Conservation (phyloP, 2,888 invertebrate genomes). For the Tuberolachnus salignus region DNA sequence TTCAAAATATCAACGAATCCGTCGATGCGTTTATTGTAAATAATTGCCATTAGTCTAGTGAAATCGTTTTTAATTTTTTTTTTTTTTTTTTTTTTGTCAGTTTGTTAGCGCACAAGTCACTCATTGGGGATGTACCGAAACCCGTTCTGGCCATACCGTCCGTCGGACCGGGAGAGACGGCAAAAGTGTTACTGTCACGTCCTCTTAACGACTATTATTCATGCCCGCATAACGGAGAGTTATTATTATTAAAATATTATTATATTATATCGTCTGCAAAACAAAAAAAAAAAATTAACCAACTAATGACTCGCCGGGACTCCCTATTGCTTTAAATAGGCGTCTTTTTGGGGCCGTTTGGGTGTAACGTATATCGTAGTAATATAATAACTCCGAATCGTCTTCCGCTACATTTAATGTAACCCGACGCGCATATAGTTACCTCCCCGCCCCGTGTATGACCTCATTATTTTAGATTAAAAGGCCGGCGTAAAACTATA, state of each 20-base stretch:
- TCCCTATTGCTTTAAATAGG: neutral
- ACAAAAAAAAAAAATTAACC: slow-evolving; percentile 31
- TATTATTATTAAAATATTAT: neutral
- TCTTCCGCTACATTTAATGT: slow-evolving; percentile 35
- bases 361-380: neutral
- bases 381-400: slow-evolving; percentile 24
- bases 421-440: neutral
- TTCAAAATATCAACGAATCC: too few relatives aligned
- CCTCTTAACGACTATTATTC: too few relatives aligned
- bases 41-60: too few relatives aligned
- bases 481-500: slow-evolving; percentile 31
- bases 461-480: slow-evolving; percentile 38
- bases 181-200: too few relatives aligned
- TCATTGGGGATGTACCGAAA: too few relatives aligned
- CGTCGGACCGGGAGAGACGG: too few relatives aligned
- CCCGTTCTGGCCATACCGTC: too few relatives aligned
- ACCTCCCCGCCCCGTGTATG: neutral
- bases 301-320: neutral
- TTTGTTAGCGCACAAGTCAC: too few relatives aligned
- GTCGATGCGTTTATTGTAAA: too few relatives aligned
- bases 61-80: too few relatives aligned
- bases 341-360: neutral
- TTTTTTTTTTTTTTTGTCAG: too few relatives aligned
- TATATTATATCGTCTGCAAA: neutral
- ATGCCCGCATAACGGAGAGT: neutral